A percentile compares a stretch with the other conserved stretches of the same genome.
phyloP scores from a whole-genome alignment of 2,888 invertebrate genomes.

The Darwinula stevensoni region DNA sequence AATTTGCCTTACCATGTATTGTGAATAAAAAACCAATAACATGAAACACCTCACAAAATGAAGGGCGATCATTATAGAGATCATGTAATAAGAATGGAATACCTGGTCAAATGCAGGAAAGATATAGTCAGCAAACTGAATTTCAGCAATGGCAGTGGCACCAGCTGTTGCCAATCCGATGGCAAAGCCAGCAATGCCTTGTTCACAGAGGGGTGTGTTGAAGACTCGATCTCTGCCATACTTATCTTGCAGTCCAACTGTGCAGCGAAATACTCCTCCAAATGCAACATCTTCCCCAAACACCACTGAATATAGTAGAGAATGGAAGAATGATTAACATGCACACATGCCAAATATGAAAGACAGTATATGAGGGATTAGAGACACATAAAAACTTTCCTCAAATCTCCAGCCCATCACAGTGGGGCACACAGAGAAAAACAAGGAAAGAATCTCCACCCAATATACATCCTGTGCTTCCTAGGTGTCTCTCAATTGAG shows the following conservation, averaged over 20 bases:
- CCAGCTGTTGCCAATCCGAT: slow-evolving; percentile 75
- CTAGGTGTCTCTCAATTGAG: not conserved
- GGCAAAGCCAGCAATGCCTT: slow-evolving; percentile 90
- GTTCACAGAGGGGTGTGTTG: slow-evolving; percentile 85
- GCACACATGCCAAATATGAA: not conserved
- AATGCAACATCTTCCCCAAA: slow-evolving; percentile 98
- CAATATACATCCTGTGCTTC: too few relatives aligned
- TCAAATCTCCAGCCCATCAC: too few relatives aligned
- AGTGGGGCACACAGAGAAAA: too few relatives aligned
- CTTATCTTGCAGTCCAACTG: slow-evolving; percentile 66
- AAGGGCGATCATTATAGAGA: not conserved
- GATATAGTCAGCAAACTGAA: slow-evolving; percentile 97
- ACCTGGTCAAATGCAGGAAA: slow-evolving; percentile 97
- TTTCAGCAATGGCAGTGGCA: slow-evolving; percentile 84
- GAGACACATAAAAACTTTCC: too few relatives aligned
- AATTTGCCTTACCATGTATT: too few relatives aligned
- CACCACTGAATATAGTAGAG: slow-evolving; percentile 22
- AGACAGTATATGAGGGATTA: not conserved
- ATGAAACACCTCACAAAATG: too few relatives aligned
- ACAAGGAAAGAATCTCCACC: too few relatives aligned
- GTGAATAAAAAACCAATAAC: too few relatives aligned
- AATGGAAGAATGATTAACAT: slow-evolving; percentile 5
- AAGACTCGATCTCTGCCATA: slow-evolving; percentile 80
- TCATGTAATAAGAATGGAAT: too few relatives aligned
- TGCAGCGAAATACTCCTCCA: slow-evolving; percentile 92